Evolutionary conservation across 2,888 invertebrate genomes (phyloP).

Genomic region (Agrilus mali): DNA sequence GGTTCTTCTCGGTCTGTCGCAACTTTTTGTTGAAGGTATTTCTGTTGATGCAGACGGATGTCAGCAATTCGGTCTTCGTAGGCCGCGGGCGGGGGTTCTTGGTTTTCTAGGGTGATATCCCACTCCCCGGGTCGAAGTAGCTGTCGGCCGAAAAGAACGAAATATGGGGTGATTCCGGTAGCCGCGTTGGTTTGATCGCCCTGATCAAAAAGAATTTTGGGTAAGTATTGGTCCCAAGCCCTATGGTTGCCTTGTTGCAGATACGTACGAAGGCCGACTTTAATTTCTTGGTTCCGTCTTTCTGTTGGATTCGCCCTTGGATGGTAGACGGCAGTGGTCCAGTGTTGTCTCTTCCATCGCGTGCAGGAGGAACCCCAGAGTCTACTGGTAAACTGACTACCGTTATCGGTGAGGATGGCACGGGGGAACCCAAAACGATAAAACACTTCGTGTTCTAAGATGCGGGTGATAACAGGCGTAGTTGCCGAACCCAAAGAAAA

Average conservation of each 20-base stretch:
- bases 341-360: background rate
- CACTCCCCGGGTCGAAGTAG: background rate
- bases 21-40: too few species aligned
- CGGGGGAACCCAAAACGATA: constrained; percentile 8
- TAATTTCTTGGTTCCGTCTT: background rate
- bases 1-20: too few species aligned
- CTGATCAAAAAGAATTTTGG: background rate
- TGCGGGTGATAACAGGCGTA: background rate
- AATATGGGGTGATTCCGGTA: background rate
- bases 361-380: background rate
- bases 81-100: too few species aligned
- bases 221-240: background rate
- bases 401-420: constrained; percentile 9
- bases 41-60: too few species aligned
- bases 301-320: background rate
- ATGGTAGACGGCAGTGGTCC: background rate
- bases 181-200: background rate
- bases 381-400: constrained; percentile 3
- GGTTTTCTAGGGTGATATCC: too few species aligned
- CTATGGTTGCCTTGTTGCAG: background rate
- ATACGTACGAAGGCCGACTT: background rate
- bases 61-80: too few species aligned
- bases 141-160: too few species aligned
- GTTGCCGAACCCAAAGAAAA: constrained; percentile 8
- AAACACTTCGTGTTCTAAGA: constrained; percentile 8